A percentile compares a stretch with the other conserved stretches of the same genome.
Conservation (phyloP, 2,888 invertebrate species). For the Drepana falcataria region DNA sequence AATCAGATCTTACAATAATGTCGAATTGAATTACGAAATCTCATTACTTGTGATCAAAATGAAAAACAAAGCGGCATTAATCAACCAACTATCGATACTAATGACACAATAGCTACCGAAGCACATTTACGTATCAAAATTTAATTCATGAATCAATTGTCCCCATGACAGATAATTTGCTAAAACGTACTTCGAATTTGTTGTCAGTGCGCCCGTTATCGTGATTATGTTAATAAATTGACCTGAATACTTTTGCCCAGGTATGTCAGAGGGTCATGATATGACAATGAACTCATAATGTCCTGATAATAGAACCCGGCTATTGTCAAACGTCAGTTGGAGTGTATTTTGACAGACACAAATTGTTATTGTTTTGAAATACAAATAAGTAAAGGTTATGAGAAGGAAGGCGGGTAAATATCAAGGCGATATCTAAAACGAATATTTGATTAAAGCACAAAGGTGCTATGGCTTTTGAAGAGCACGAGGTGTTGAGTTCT, state of each 20-base stretch:
- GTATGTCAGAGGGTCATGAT: slow-evolving; percentile 42
- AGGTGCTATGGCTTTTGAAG: slow-evolving; percentile 13
- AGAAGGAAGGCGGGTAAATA: slow-evolving; percentile 30
- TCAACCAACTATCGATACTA: slow-evolving; percentile 46
- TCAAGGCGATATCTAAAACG: slow-evolving; percentile 38
- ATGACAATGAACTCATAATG: slow-evolving; percentile 71
- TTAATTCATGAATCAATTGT: slow-evolving; percentile 57
- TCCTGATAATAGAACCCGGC: slow-evolving; percentile 36
- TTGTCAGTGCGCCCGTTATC: slow-evolving; percentile 27
- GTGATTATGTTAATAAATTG: slow-evolving; percentile 40
- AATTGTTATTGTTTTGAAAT: slow-evolving; percentile 30
- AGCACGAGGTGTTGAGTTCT: slow-evolving; percentile 29
- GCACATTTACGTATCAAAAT: slow-evolving; percentile 34
- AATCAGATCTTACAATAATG: too few relatives aligned
- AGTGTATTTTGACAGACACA: slow-evolving; percentile 26
- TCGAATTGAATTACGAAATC: not conserved
- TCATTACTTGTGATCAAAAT: not conserved
- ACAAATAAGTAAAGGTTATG: slow-evolving; percentile 32
- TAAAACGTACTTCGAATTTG: slow-evolving; percentile 36
- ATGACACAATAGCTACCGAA: slow-evolving; percentile 44
- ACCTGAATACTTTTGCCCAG: slow-evolving; percentile 46
- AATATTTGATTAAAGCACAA: slow-evolving; percentile 11
- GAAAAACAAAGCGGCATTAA: slow-evolving; percentile 36
- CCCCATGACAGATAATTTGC: slow-evolving; percentile 60
- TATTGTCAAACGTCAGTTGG: slow-evolving; percentile 32